phyloP scores from a whole-genome alignment of 2,888 invertebrate genomes.

The Gasteruption jaculator region DNA sequence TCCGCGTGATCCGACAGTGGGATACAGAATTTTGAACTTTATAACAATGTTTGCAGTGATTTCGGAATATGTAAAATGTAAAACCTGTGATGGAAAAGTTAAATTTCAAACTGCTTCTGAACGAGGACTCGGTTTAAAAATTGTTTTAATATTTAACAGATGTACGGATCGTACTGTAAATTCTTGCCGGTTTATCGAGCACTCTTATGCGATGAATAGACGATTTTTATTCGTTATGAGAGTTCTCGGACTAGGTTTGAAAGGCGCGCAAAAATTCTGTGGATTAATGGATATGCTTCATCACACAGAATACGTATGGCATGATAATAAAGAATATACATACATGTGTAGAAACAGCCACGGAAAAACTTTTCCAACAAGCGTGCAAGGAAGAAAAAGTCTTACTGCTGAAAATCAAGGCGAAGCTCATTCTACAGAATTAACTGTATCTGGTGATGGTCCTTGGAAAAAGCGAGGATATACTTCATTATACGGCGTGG shows the following conservation, averaged over 20 bases:
- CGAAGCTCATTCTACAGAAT: conserved; percentile 16
- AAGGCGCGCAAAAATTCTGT: conserved; percentile 29
- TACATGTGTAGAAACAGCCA: conserved; percentile 17
- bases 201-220: conserved; percentile 29
- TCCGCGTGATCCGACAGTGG: conserved; percentile 21
- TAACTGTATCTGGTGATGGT: conserved; percentile 20
- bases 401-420: conserved; percentile 22
- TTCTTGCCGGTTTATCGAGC: conserved; percentile 24
- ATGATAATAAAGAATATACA: conserved; percentile 23
- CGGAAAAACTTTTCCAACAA: conserved; percentile 22
- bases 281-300: conserved; percentile 26
- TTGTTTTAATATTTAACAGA: conserved; percentile 28
- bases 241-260: conserved; percentile 26
- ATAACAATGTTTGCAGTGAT: conserved; percentile 24
- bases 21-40: conserved; percentile 26
- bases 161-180: conserved; percentile 22
- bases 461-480: conserved; percentile 20
- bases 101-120: conserved; percentile 25
- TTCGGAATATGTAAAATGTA: conserved; percentile 22
- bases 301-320: conserved; percentile 20
- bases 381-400: conserved; percentile 20
- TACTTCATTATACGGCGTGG: conserved; percentile 20
- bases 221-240: conserved; percentile 31
- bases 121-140: conserved; percentile 32
- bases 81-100: conserved; percentile 21